phyloP scores from a whole-genome alignment of 2,797 vertebrate species.

The Nannoperca obscura region DNA sequence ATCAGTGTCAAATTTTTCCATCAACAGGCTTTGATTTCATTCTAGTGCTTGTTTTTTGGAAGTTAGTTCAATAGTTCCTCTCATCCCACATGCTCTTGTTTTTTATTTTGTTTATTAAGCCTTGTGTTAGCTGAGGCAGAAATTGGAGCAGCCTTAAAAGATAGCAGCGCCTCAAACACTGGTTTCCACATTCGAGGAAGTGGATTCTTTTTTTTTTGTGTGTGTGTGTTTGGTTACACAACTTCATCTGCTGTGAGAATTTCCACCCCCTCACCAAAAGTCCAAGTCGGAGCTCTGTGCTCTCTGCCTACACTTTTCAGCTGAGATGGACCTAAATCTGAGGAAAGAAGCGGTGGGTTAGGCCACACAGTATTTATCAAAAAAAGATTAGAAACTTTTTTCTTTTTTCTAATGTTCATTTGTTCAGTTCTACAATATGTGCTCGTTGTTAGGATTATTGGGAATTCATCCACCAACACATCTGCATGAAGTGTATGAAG shows the following conservation, averaged over 20 bases:
- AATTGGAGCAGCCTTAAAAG: slow-evolving; percentile 53
- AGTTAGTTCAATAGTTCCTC: neutral
- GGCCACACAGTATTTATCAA: slow-evolving; percentile 38
- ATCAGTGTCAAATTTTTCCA: neutral
- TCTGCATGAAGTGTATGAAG: slow-evolving; percentile 46
- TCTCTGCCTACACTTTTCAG: slow-evolving; percentile 39
- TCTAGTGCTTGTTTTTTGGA: neutral
- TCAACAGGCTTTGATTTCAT: slow-evolving; percentile 8
- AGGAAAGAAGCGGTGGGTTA: slow-evolving; percentile 6
- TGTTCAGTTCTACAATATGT: slow-evolving; percentile 34
- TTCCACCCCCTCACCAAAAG: slow-evolving; percentile 65
- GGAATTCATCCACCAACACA: slow-evolving; percentile 47
- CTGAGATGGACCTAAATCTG: slow-evolving; percentile 45
- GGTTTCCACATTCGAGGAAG: slow-evolving; percentile 40
- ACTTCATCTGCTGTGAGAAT: slow-evolving; percentile 65
- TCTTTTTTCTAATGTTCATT: neutral
- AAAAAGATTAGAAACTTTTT: slow-evolving; percentile 20
- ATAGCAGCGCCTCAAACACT: slow-evolving; percentile 25
- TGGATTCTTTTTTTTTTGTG: neutral
- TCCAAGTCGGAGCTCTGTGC: slow-evolving; percentile 29
- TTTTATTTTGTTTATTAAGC: slow-evolving; percentile 11
- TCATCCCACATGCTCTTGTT: neutral
- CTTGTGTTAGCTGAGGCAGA: slow-evolving; percentile 25
- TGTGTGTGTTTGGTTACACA: slow-evolving; percentile 29
- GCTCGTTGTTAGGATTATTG: slow-evolving; percentile 35